Evolutionary conservation across 1,140 invertebrate genomes (phyloP), one percentile per base, ranked within the genome.

Genomic region (Bicyclus anynana): DNA sequence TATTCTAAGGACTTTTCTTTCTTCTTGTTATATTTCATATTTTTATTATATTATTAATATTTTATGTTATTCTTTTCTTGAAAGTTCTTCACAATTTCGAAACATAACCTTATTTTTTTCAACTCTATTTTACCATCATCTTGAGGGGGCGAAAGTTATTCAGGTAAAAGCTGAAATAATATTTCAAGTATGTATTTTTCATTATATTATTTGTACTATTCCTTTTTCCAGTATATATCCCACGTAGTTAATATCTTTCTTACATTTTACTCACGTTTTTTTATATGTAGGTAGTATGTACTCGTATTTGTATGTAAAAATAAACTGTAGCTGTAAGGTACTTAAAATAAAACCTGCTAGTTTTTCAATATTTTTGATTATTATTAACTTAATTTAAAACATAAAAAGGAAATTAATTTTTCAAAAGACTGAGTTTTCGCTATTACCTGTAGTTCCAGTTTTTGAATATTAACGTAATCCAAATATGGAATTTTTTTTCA

Each of bases 111-210:
- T 33, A 3, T 12, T 10, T 33, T 33, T 33, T 33, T 12, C 29
- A 6, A 33, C n/a, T 59, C 53, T 59, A 59, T 37, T 59, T 20
- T 38, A 59, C 57, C 23, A 53, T 38, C 57, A 53, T 48, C 49
- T 52, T 37, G 40, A 59, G 57, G 37, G 29, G 29, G 44, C 57
- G 27, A 38, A 38, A 47, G 33, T 29, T 16, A 42, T 59, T 47
- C 49, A 59, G 57, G 57, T 59, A 59, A 59, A 48, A 48, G 20
- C 29, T 35, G 20, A 48, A 20, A 12, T 33, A 27, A 18, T 35
- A 20, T 59, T 21, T 27, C 47, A 57, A 50, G 48, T 57, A 57
- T 57, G 55, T 57, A 51, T 57, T 21, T 5, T 35, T 50, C 20
- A 10, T 44, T 44, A 46, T 26, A 10, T 2, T 38, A 4, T 9